Evolutionary conservation across 2,888 invertebrate species (phyloP).

Genomic region (Amphipyra tragopoginis): DNA sequence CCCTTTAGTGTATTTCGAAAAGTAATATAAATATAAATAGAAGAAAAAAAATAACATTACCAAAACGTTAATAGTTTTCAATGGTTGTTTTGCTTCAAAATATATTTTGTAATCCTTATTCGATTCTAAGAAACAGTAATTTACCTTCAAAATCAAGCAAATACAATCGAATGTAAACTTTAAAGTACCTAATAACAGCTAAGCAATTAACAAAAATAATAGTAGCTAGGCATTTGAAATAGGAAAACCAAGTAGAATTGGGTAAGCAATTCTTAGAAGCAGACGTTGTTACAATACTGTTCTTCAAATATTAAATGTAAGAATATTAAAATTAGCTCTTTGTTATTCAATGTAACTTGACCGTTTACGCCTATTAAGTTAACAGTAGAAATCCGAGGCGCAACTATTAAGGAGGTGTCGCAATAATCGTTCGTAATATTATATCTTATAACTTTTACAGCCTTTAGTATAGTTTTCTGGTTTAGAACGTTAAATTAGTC

Average conservation of each 20-base stretch:
- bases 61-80: neutral
- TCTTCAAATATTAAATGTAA: conserved; percentile 42
- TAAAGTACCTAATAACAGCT: neutral
- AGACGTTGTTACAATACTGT: conserved; percentile 12
- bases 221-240: neutral
- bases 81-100: neutral
- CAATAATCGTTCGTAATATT: conserved; percentile 57
- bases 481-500: neutral
- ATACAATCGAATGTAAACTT: neutral
- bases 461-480: conserved; percentile 11
- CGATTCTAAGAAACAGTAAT: conserved; percentile 11
- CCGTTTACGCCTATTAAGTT: conserved; percentile 71
- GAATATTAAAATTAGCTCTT: conserved; percentile 52
- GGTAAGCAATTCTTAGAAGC: conserved; percentile 14
- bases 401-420: conserved; percentile 65
- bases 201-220: conserved; percentile 17
- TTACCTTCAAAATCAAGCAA: neutral
- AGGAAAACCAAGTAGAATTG: conserved; percentile 12
- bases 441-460: conserved; percentile 43
- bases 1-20: neutral
- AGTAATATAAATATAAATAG: too few relatives aligned
- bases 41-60: neutral
- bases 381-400: conserved; percentile 65
- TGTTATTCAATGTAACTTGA: conserved; percentile 63
- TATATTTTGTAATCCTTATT: neutral